Percentiles rank a stretch among this genome's conserved stretches.
phyloP scores from a whole-genome alignment of 2,113 vertebrate species.

The Melanocharis versteri region DNA sequence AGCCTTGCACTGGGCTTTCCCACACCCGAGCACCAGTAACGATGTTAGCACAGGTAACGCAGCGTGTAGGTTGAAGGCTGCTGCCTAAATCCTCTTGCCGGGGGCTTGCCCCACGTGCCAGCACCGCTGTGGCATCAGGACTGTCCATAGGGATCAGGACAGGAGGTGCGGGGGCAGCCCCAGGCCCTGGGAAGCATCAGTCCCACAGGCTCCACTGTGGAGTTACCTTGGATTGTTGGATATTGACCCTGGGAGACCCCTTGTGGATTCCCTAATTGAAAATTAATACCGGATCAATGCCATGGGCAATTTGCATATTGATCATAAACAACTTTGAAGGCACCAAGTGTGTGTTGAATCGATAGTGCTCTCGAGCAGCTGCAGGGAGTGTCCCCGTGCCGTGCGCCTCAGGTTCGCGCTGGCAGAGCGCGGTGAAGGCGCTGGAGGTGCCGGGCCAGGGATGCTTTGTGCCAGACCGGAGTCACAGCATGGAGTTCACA shows the following conservation, averaged over 20 bases:
- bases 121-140: background rate
- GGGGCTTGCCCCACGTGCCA: background rate
- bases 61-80: accelerated
- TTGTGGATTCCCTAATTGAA: constrained; percentile 99
- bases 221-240: constrained; percentile 87
- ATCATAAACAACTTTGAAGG: constrained; percentile 99
- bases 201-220: constrained; percentile 53
- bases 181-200: background rate
- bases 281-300: constrained; percentile 99
- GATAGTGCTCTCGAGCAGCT: constrained; percentile 87
- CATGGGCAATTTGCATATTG: constrained; percentile 98
- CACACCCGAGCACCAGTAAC: accelerated
- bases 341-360: constrained; percentile 92
- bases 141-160: background rate
- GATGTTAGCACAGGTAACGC: background rate
- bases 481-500: accelerated
- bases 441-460: background rate
- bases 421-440: background rate
- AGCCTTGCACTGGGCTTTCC: accelerated
- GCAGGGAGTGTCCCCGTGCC: constrained; percentile 75
- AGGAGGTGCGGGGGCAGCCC: background rate
- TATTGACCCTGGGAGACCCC: constrained; percentile 97
- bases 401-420: constrained; percentile 78
- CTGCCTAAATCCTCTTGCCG: background rate
- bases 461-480: background rate